Percentiles rank a stretch among this genome's conserved stretches.
Conservation (phyloP, 2,113 vertebrate genomes). For the Hoplias malabaricus region DNA sequence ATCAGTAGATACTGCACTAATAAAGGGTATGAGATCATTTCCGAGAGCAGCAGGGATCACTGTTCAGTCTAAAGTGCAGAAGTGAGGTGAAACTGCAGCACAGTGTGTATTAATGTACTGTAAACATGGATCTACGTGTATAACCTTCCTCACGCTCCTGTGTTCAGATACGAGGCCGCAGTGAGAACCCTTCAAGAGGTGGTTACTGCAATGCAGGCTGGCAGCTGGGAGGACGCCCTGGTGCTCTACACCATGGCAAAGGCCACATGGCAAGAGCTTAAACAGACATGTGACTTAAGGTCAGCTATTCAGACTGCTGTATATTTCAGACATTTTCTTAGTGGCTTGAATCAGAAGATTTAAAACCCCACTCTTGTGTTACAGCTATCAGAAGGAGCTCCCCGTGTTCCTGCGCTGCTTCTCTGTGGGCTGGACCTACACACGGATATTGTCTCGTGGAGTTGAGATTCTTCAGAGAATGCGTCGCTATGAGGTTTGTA, state of each 20-base stretch:
- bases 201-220: constrained; percentile 75
- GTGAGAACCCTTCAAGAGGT: constrained; percentile 80
- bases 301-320: constrained; percentile 50
- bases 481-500: constrained; percentile 82
- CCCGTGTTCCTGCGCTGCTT: constrained; percentile 87
- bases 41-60: no score
- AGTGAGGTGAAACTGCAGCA: no score
- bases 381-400: constrained; percentile 79
- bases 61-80: no score
- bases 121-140: no score
- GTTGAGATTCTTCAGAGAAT: constrained; percentile 92
- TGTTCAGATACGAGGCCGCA: constrained; percentile 81
- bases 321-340: background rate
- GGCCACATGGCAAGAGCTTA: constrained; percentile 76
- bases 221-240: constrained; percentile 84
- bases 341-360: background rate
- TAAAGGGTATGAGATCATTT: no score
- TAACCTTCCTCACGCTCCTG: background rate
- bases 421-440: constrained; percentile 84
- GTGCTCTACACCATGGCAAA: constrained; percentile 76
- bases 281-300: constrained; percentile 78
- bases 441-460: constrained; percentile 78
- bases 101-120: no score
- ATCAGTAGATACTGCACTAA: no score
- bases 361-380: background rate